phyloP scores from a whole-genome alignment of 2,113 vertebrate species.

The Mastomys natalensis region DNA sequence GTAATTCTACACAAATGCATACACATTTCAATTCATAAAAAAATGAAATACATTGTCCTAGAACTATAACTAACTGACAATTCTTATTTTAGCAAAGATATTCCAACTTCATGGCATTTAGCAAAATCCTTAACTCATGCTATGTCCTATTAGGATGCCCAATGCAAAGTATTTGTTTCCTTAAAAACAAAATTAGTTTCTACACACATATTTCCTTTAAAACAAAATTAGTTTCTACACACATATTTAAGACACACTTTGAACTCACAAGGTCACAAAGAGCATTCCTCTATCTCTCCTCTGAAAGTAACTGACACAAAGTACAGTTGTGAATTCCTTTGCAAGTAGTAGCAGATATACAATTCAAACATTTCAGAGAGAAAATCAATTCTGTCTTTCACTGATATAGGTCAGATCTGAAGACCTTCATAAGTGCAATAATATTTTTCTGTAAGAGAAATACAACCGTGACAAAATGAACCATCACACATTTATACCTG shows the following conservation, averaged over 20 bases:
- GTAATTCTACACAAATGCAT: background rate
- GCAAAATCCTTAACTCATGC: background rate
- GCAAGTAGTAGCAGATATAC: background rate
- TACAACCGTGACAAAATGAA: background rate
- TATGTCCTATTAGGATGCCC: background rate
- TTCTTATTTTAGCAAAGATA: slow-evolving; percentile 36
- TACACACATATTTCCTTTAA: background rate
- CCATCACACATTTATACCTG: background rate
- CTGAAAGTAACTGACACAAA: background rate
- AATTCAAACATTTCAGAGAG: background rate
- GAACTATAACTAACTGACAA: background rate
- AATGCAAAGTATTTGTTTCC: background rate
- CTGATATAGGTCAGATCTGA: background rate
- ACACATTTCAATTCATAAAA: background rate
- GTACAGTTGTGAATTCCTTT: background rate
- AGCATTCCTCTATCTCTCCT: background rate
- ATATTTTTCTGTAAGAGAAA: slow-evolving; percentile 49
- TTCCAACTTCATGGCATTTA: slow-evolving; percentile 25
- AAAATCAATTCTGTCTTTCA: slow-evolving; percentile 31
- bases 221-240: background rate
- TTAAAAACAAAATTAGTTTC: slow-evolving; percentile 18
- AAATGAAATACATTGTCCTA: background rate
- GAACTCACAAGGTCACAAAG: slow-evolving; percentile 1
- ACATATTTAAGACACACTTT: background rate
- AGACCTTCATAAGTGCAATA: slow-evolving; percentile 24